phyloP scores from a whole-genome alignment of 1,140 invertebrate genomes.

The Pollicipes pollicipes region DNA sequence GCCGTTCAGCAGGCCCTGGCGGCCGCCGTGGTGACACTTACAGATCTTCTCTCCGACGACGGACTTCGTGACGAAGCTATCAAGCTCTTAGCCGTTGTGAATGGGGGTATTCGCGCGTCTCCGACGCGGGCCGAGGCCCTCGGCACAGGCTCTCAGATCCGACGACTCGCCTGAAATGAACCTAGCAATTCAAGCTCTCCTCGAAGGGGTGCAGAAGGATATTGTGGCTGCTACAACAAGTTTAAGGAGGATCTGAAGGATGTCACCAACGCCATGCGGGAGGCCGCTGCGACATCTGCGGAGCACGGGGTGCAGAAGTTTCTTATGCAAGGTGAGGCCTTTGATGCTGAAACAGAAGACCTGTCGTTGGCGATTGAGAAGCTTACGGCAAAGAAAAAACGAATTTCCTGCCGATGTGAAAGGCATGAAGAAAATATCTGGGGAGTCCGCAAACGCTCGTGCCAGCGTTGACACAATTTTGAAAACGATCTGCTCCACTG shows the following conservation, averaged over 20 bases:
- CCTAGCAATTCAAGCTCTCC: background rate
- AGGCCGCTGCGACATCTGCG: background rate
- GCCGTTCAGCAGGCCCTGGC: background rate
- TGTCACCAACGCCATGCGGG: background rate
- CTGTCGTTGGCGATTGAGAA: background rate
- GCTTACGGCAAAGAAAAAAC: background rate
- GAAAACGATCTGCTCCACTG: background rate
- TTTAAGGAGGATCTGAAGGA: background rate
- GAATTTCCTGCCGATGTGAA: background rate
- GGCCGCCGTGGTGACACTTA: background rate
- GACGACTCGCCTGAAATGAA: background rate
- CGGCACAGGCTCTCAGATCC: background rate
- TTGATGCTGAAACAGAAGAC: background rate
- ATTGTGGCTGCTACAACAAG: background rate
- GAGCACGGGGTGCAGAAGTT: background rate
- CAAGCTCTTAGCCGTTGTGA: background rate
- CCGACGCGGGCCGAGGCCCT: background rate
- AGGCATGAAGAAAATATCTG: background rate
- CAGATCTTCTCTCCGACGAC: background rate
- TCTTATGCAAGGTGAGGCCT: background rate
- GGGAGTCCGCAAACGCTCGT: background rate
- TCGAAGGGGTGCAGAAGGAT: background rate
- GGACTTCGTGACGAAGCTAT: background rate
- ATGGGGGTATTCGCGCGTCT: background rate
- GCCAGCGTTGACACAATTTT: background rate